phyloP scores from a whole-genome alignment of 2,888 invertebrate genomes.

The Patella caerulea region DNA sequence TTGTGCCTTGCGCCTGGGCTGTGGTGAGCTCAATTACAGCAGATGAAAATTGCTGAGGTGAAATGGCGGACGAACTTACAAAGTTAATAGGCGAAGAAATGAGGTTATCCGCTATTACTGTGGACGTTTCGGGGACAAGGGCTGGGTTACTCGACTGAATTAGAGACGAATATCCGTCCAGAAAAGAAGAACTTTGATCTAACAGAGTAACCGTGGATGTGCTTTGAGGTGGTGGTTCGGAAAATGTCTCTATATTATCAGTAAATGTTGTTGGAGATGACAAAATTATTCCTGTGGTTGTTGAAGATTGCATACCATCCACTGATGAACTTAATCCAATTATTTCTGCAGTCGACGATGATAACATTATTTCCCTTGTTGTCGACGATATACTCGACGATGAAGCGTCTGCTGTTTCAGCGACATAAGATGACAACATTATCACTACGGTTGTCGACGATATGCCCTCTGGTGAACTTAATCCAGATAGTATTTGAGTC shows the following conservation, averaged over 20 bases:
- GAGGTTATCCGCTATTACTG: constrained; percentile 4
- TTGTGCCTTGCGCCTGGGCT: neutral
- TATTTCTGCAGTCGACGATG: too few relatives aligned
- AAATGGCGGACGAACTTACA: neutral
- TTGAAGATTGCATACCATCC: neutral
- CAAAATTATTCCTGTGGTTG: neutral
- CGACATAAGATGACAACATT: too few relatives aligned
- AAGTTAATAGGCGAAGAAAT: constrained; percentile 16
- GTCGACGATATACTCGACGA: too few relatives aligned
- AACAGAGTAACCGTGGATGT: too few relatives aligned
- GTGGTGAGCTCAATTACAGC: neutral
- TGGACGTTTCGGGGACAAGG: neutral
- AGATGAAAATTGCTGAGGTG: neutral
- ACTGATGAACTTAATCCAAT: too few relatives aligned
- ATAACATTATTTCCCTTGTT: too few relatives aligned
- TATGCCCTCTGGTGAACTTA: too few relatives aligned
- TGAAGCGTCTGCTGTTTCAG: too few relatives aligned
- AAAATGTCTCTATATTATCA: neutral
- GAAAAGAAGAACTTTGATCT: too few relatives aligned
- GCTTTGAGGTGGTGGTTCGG: too few relatives aligned
- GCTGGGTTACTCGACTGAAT: neutral
- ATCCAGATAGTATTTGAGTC: neutral
- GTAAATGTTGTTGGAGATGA: constrained; percentile 1
- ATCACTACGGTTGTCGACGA: too few relatives aligned
- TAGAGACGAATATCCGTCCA: too few relatives aligned